Percentiles rank a stretch among this genome's conserved stretches.
phyloP scores from a whole-genome alignment of 2,113 vertebrate genomes.

The Salvelinus namaycush region DNA sequence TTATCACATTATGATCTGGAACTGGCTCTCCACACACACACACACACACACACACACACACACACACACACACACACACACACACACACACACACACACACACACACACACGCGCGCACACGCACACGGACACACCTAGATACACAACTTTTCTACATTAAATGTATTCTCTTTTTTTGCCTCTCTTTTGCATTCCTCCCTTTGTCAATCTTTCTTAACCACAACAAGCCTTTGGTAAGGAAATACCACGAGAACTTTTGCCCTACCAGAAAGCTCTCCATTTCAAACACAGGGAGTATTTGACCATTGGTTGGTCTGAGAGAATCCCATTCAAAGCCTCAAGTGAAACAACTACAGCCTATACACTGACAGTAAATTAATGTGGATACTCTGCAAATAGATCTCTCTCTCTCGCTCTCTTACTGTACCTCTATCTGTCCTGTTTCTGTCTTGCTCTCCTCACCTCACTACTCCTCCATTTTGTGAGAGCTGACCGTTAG shows the following conservation, averaged over 20 bases:
- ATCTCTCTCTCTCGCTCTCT: conserved; percentile 11
- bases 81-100: conserved; percentile 8
- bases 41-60: conserved; percentile 6
- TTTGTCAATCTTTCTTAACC: too few species aligned
- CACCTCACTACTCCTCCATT: conserved; percentile 44
- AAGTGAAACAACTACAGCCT: background rate
- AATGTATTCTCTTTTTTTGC: background rate
- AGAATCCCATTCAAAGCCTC: background rate
- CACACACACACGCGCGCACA: conserved; percentile 14
- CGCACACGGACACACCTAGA: conserved; percentile 17
- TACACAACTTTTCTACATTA: background rate
- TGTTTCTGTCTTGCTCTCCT: conserved; percentile 22
- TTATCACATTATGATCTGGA: conserved; percentile 54
- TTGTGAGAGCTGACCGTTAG: conserved; percentile 56
- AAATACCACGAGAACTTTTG: background rate
- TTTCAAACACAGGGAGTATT: background rate
- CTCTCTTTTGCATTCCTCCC: background rate
- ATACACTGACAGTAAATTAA: conserved; percentile 26
- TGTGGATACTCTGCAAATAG: conserved; percentile 45
- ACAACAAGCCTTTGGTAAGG: background rate
- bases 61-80: conserved; percentile 6
- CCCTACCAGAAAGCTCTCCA: background rate
- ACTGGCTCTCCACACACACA: conserved; percentile 18
- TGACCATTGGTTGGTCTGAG: background rate
- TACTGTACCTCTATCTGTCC: background rate